phyloP scores from a whole-genome alignment of 2,113 vertebrate genomes.

The Atrichornis clamosus region DNA sequence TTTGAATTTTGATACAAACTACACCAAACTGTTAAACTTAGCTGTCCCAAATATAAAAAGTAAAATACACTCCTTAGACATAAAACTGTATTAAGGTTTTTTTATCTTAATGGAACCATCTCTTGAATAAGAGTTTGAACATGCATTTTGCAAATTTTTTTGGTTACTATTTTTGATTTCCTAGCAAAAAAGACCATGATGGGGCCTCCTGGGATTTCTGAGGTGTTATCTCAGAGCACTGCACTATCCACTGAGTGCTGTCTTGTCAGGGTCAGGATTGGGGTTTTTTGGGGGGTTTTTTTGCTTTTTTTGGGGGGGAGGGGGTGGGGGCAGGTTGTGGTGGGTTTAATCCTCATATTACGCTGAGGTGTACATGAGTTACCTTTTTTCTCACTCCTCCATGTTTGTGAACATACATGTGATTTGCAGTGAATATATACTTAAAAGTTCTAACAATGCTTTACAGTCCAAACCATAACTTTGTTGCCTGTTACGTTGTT shows the following conservation, averaged over 20 bases:
- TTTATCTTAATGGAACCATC: background rate
- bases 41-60: background rate
- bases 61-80: background rate
- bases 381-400: background rate
- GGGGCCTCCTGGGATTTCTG: background rate
- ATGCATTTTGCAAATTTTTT: background rate
- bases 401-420: background rate
- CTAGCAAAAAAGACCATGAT: background rate
- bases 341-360: background rate
- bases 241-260: background rate
- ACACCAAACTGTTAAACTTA: background rate
- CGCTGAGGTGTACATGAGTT: background rate
- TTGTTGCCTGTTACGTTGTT: background rate
- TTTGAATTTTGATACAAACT: background rate
- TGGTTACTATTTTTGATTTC: background rate
- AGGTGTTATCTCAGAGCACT: background rate
- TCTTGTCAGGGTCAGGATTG: background rate
- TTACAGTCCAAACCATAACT: background rate
- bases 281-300: background rate
- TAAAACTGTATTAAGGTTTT: background rate
- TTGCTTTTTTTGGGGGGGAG: accelerated
- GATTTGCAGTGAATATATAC: background rate
- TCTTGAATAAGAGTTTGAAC: background rate
- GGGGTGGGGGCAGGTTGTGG: too few species aligned
- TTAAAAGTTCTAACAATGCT: background rate